These are phyloP conservation scores for Turritopsis dohrnii DNA, from an alignment of 30 jellyfish, hydroid and myxozoan genomes.

Conservation along the genomic window DNA sequence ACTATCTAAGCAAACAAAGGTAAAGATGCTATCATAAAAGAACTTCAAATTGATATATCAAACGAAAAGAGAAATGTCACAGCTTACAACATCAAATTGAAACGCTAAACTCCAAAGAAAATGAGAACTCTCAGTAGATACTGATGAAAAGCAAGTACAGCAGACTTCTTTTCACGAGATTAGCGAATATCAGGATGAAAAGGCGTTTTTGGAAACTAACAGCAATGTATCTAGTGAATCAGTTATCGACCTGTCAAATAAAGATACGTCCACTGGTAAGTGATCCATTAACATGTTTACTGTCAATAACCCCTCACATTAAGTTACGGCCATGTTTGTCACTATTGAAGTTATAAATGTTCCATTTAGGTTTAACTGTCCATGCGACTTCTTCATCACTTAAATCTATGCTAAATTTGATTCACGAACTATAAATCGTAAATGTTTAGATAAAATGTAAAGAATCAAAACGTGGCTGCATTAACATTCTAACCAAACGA, in stretches of 20 bases:
- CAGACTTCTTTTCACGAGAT: not conserved
- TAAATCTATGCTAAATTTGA: no score
- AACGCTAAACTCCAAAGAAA: not conserved
- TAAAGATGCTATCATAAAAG: not conserved
- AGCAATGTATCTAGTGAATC: not conserved
- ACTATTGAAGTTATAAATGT: no score
- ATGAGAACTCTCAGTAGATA: not conserved
- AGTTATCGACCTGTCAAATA: not conserved
- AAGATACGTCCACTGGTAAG: not conserved
- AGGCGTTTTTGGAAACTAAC: not conserved
- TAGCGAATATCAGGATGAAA: not conserved
- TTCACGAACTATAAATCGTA: no score
- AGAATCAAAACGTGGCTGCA: no score
- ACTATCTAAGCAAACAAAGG: not conserved
- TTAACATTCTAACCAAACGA: no score
- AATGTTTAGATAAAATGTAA: no score
- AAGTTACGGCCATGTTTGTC: no score
- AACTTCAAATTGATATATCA: not conserved
- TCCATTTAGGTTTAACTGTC: no score
- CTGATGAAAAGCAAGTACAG: not conserved
- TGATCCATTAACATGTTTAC: not conserved
- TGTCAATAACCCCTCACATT: no score
- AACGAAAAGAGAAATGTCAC: not conserved
- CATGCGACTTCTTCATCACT: no score
- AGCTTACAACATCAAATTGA: not conserved